These are phyloP conservation scores for Xerus inauris DNA, from an alignment of 2,113 vertebrate genomes.

Conservation along the genomic window DNA sequence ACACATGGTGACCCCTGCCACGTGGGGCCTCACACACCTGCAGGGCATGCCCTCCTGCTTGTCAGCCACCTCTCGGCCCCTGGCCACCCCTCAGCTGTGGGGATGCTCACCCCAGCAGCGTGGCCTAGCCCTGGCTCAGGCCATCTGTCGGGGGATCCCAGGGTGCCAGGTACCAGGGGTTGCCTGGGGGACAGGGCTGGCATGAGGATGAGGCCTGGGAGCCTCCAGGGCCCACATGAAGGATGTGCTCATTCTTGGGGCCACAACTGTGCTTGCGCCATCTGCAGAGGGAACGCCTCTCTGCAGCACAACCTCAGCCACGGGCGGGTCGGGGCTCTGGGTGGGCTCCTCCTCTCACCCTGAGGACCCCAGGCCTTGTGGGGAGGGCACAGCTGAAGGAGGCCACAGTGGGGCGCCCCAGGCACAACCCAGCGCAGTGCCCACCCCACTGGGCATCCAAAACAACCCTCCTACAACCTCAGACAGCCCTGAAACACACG, in stretches of 20 bases:
- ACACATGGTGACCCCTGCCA: too few relatives aligned
- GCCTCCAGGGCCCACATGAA: not conserved
- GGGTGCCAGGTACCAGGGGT: not conserved
- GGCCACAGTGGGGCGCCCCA: not conserved
- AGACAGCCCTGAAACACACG: not conserved
- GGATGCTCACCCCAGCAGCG: not conserved
- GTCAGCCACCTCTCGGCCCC: not conserved
- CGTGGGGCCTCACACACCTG: too few relatives aligned
- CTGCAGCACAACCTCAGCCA: not conserved
- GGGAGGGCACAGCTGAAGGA: not conserved
- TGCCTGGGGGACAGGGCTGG: not conserved
- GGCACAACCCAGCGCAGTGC: not conserved
- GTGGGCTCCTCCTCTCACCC: too few relatives aligned
- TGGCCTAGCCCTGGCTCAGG: not conserved
- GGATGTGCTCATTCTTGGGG: not conserved
- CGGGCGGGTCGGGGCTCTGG: not conserved
- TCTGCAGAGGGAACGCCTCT: not conserved
- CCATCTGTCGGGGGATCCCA: not conserved
- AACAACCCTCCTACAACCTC: not conserved
- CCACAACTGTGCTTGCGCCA: too few relatives aligned
- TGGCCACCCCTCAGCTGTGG: not conserved
- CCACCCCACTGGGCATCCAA: not conserved
- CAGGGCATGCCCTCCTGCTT: not conserved
- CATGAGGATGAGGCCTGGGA: not conserved
- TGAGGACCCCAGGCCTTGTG: rapidly evolving